Evolutionary conservation across 2,888 invertebrate species (phyloP).

Genomic region (Euplexia lucipara): DNA sequence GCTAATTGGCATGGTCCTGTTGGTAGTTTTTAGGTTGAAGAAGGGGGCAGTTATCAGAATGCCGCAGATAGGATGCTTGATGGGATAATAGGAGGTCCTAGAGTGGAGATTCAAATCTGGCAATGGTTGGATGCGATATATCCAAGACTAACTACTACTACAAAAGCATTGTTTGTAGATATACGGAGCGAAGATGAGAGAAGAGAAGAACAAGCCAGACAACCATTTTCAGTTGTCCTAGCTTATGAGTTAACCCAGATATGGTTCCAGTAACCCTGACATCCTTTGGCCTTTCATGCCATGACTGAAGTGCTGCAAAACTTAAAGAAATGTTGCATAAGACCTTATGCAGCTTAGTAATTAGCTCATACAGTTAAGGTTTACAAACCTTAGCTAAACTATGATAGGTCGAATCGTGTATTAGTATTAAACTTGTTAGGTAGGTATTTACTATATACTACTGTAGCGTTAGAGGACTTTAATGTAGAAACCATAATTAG

Average conservation of each 20-base stretch:
- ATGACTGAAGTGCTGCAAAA: not conserved
- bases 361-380: not conserved
- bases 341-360: too few species aligned
- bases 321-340: too few species aligned
- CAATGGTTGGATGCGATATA: not conserved
- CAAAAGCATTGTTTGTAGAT: too few species aligned
- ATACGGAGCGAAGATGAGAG: too few species aligned
- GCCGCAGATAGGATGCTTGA: not conserved
- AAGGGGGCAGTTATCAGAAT: not conserved
- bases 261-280: not conserved
- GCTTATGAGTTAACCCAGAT: not conserved
- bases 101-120: not conserved
- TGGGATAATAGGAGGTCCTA: not conserved
- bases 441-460: not conserved
- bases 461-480: not conserved
- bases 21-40: not conserved
- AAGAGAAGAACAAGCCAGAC: not conserved
- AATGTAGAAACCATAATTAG: not conserved
- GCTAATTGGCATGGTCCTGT: not conserved
- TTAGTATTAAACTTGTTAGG: too few species aligned
- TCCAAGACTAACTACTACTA: too few species aligned
- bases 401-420: too few species aligned
- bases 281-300: not conserved
- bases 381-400: not conserved
- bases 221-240: not conserved